Evolutionary conservation across 2,797 vertebrate species (phyloP).

Genomic region (Semaprochilodus insignis): DNA sequence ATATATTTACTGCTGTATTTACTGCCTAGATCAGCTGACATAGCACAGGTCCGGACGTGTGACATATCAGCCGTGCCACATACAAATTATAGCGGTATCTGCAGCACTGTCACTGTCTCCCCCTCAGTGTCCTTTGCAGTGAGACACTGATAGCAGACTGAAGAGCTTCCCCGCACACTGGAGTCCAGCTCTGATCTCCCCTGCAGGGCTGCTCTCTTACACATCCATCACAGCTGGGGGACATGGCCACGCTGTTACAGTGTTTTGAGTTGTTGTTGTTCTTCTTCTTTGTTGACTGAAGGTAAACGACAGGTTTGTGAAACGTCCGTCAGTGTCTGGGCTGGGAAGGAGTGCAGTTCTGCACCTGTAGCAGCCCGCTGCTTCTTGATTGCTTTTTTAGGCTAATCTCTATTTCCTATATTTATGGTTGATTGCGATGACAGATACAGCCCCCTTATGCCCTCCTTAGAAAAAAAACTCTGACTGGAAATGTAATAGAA

Average conservation of each 20-base stretch:
- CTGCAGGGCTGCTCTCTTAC: slow-evolving; percentile 44
- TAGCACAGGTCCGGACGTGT: no score
- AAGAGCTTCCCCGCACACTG: slow-evolving; percentile 6
- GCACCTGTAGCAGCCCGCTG: slow-evolving; percentile 3
- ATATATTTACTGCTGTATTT: neutral
- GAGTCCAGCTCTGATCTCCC: slow-evolving; percentile 43
- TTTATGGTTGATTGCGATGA: no score
- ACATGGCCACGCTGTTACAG: neutral
- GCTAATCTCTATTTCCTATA: no score
- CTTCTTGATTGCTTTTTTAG: neutral
- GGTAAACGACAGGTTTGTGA: slow-evolving; percentile 15
- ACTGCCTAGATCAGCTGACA: neutral
- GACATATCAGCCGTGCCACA: neutral
- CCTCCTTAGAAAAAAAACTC: no score
- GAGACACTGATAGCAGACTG: slow-evolving; percentile 11
- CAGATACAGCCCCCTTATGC: no score
- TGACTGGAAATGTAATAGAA: no score
- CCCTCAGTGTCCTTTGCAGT: slow-evolving; percentile 25
- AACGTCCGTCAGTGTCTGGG: neutral
- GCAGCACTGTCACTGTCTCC: slow-evolving; percentile 32
- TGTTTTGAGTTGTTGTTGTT: slow-evolving; percentile 1
- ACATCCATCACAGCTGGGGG: slow-evolving; percentile 32
- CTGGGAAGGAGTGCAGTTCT: neutral
- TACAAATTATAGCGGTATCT: neutral
- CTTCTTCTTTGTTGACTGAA: neutral